A percentile compares a stretch with the other conserved stretches of the same genome.
phyloP scores from a whole-genome alignment of 1,140 invertebrate species.

The Bombus huntii region DNA sequence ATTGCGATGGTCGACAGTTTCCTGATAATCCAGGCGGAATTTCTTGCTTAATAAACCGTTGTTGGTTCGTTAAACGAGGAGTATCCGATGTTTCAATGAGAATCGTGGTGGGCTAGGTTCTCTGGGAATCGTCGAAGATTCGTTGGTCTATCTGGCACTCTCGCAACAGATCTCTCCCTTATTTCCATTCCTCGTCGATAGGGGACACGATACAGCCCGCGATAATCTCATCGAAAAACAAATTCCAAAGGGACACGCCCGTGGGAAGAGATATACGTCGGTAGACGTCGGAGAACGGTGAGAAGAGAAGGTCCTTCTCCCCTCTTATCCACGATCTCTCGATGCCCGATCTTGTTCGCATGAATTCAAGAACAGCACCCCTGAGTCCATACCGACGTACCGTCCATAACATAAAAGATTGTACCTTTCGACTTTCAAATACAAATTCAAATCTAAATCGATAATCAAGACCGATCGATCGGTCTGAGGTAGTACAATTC shows the following conservation, averaged over 20 bases:
- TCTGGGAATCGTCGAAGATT: neutral
- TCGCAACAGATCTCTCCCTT: neutral
- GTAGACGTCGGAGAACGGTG: neutral
- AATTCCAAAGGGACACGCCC: constrained; percentile 55
- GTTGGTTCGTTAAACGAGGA: neutral
- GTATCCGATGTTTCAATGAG: too few relatives aligned
- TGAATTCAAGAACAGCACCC: constrained; percentile 18
- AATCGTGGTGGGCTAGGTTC: too few relatives aligned
- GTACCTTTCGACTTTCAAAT: neutral
- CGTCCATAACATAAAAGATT: neutral
- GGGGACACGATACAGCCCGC: constrained; percentile 34
- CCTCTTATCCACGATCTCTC: constrained; percentile 51
- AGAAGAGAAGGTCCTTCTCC: constrained; percentile 7
- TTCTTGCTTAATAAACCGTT: neutral
- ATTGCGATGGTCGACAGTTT: neutral
- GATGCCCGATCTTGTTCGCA: neutral
- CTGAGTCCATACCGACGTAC: neutral
- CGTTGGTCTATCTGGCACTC: neutral
- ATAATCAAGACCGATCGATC: too few relatives aligned
- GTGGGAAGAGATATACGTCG: constrained; percentile 34
- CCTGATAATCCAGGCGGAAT: neutral
- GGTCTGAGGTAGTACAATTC: too few relatives aligned
- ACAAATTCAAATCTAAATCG: neutral
- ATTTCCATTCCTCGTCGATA: neutral
- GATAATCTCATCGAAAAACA: constrained; percentile 47